These are phyloP conservation scores for Isichthys henryi DNA, from an alignment of 2,113 vertebrate genomes.

Conservation along the genomic window DNA sequence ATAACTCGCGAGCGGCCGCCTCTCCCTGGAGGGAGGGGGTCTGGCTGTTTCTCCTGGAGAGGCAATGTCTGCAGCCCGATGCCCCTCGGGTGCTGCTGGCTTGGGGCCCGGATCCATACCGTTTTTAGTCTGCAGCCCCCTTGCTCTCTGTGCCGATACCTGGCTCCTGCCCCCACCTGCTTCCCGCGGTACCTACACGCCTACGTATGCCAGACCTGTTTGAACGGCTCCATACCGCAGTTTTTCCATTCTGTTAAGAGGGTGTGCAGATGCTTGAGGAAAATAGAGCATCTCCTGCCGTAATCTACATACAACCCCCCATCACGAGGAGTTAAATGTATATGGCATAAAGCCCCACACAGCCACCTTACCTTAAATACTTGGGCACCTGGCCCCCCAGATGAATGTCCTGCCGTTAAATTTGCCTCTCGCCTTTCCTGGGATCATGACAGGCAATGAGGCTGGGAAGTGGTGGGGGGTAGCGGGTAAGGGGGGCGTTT, in stretches of 20 bases:
- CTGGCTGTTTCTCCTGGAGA: not conserved
- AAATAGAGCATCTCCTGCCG: not conserved
- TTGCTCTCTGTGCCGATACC: not conserved
- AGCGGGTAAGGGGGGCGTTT: conserved; percentile 14
- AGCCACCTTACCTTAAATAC: not conserved
- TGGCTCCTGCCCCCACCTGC: not conserved
- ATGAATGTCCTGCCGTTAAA: not conserved
- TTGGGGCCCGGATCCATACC: not conserved
- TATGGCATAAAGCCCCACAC: not conserved
- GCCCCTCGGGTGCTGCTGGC: not conserved
- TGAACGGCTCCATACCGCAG: not conserved
- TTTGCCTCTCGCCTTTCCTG: not conserved
- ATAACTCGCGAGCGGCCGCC: not conserved
- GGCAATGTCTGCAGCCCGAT: not conserved
- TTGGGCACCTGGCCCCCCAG: not conserved
- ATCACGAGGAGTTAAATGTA: not conserved
- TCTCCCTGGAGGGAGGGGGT: not conserved
- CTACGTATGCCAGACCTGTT: not conserved
- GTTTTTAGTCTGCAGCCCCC: not conserved
- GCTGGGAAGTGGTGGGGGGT: not conserved
- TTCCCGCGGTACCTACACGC: not conserved
- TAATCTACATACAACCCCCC: not conserved
- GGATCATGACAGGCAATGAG: not conserved
- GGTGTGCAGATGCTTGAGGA: not conserved
- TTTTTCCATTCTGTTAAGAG: not conserved